Conservation (phyloP, 2,797 vertebrate species). For the Prionace glauca region DNA sequence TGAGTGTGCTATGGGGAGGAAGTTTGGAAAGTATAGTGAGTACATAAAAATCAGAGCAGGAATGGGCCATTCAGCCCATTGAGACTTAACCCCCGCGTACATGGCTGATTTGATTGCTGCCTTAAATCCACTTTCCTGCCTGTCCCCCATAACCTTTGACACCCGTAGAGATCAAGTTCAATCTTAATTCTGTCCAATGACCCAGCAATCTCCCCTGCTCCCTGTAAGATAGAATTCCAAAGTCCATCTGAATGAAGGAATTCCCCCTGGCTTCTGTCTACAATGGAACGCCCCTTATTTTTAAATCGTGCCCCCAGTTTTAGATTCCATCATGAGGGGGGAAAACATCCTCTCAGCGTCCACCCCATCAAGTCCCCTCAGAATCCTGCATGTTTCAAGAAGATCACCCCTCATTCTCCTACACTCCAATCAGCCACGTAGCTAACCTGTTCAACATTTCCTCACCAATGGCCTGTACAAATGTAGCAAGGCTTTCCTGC, state of each 20-base stretch:
- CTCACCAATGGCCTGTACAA: no score
- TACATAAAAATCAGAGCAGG: not conserved
- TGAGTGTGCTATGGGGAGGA: no score
- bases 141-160: no score
- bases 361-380: not conserved
- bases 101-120: no score
- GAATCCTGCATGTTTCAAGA: no score
- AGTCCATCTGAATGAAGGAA: not conserved
- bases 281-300: not conserved
- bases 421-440: no score
- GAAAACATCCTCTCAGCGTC: not conserved
- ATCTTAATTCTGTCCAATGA: not conserved
- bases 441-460: not conserved
- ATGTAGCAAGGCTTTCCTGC: no score
- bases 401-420: no score
- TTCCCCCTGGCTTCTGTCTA: not conserved
- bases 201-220: not conserved
- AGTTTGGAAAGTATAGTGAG: no score
- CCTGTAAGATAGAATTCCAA: not conserved
- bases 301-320: no score
- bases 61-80: not conserved
- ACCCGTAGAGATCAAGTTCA: not conserved
- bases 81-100: not conserved
- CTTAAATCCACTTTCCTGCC: no score
- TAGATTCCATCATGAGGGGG: not conserved